phyloP scores from a whole-genome alignment of 2,888 invertebrate species.

The Desoria tigrina region DNA sequence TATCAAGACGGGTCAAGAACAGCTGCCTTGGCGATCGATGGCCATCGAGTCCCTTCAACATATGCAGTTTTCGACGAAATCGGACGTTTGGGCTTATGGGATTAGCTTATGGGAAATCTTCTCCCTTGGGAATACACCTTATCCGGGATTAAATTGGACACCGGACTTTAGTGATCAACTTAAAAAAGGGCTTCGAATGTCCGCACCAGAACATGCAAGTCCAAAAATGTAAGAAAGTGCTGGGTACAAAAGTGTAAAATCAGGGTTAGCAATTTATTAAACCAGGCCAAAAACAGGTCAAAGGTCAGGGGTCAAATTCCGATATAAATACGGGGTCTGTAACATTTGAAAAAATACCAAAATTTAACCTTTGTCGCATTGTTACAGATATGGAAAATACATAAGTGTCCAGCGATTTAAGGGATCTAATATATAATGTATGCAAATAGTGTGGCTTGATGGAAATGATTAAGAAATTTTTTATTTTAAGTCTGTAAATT shows the following conservation, averaged over 20 bases:
- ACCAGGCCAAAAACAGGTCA: no score
- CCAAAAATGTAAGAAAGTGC: constrained; percentile 9
- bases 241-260: no score
- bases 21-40: constrained; percentile 28
- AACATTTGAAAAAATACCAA: no score
- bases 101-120: constrained; percentile 21
- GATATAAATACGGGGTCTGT: not conserved
- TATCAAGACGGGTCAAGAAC: constrained; percentile 25
- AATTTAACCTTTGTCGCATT: no score
- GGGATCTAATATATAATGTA: no score
- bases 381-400: no score
- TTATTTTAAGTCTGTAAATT: no score
- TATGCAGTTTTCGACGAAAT: constrained; percentile 16
- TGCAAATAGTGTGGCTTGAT: no score
- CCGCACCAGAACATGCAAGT: constrained; percentile 12
- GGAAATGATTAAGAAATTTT: no score
- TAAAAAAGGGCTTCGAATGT: constrained; percentile 15
- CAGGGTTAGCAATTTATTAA: no score
- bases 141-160: constrained; percentile 25
- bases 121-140: constrained; percentile 19
- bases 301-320: no score
- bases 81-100: constrained; percentile 26
- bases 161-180: constrained; percentile 15
- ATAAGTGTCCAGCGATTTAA: no score
- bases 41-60: constrained; percentile 18